Base-by-base conservation (phyloP, 1,140 invertebrate species). In the Panagrolaimus sp. region DNA sequence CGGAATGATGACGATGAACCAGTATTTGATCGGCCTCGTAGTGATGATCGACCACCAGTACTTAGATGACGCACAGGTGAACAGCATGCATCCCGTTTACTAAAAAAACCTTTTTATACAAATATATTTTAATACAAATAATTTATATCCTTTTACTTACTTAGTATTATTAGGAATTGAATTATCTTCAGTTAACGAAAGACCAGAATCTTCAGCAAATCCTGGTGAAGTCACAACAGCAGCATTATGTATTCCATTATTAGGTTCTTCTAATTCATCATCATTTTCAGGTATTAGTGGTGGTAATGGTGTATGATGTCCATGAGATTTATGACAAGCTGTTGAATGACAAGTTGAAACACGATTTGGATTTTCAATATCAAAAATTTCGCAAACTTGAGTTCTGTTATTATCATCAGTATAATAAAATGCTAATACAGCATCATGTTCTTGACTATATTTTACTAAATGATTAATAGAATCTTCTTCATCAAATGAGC, bases 341-440 rank as follows among this genome's bases (percentile, higher is more conserved):
- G 51, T 20, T 57, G 20, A 20, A 25, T 20, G 51, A 11, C 27
- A 27, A 25, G 51, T 57, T 57, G 51, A 57, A 20, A 27, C 20
- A 11, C 27, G 51, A 57, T 38, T 38, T 27, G 51, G 51, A 20
- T 11, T 57, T 11, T 57, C 51, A 57, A 57, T 57, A 20, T 57
- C 51, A 27, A 57, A 57, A 25, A 57, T 57, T 16, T 57, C 5
- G 20, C 20, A 11, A 27, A 38, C 38, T n/a, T 9, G 27, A 20
- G 71, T 65, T 46, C 70, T 47, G 45, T 77, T 72, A 27, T 78
- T 74, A 46, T 80, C 78, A 66, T 80, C 76, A 31, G 63, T 68
- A 63, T 81, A 80, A 45, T 79, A 70, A 57, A 69, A 80, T 9
- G 66, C 63, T 23, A 81, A 71, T 1, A 81, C 45, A 5, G 80